Base-by-base conservation (phyloP, 1,140 invertebrate species). In the Heliothis subflexa region DNA sequence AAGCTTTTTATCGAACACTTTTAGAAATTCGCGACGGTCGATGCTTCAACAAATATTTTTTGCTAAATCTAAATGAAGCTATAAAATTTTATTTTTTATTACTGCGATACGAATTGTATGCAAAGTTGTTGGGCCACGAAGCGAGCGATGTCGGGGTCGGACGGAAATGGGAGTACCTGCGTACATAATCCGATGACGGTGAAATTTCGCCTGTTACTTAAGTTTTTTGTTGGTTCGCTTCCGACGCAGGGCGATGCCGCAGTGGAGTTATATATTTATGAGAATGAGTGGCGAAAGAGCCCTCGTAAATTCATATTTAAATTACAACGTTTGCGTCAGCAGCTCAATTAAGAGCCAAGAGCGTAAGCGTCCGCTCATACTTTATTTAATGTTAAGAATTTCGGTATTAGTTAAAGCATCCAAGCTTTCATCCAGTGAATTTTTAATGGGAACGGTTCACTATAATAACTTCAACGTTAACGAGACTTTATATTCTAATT, bases 1-100 rank as follows among this genome's bases (percentile, higher is more conserved):
- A 66, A 57, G 78, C 57, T 78, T 73, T 73, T 78, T 78, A 78
- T 61, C 47, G 12, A 47, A n/a, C 61, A 49, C 55, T 71, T 78
- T 78, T 73, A 73, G 54, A 64, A 73, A 73, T 78, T 78, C 78
- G 78, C 57, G 18, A 25, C 68, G 78, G 61, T 73, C 18, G 49
- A 28, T 77, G 73, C 59, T 62, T 80, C 55, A 55, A 33, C 54
- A 66, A 72, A 68, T 54, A 64, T 76, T 76, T 64, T 76, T 64
- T 52, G 12, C 13, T 54, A 76, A 61, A 55, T 25, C 55, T 40
- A 75, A 75, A 75, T 59, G 18, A 62, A 62, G 54, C 57, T 75
- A 21, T 62, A 61, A 61, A 59, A 72, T 71, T 71, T 33, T 33
- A 25, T 70, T 70, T 70, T 54, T 70, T 70, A 28, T 14, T 66